phyloP scores from a whole-genome alignment of 1,140 invertebrate genomes.

The Periplaneta americana region DNA sequence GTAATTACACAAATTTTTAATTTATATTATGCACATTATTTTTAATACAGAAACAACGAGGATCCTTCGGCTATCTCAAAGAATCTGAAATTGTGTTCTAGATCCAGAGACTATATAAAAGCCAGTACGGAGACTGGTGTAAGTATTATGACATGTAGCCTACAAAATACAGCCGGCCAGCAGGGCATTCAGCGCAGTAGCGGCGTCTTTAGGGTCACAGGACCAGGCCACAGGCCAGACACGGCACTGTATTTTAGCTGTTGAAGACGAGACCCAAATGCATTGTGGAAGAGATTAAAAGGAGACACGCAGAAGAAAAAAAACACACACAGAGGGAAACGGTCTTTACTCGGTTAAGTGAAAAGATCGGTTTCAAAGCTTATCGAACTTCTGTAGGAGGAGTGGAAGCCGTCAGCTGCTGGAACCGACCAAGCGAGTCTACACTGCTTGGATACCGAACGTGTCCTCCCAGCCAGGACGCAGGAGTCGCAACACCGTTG shows the following conservation, averaged over 20 bases:
- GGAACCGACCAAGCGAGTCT: background rate
- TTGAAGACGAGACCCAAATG: background rate
- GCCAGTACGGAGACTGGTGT: background rate
- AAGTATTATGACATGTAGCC: background rate
- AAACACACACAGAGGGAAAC: background rate
- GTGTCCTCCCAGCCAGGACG: no score
- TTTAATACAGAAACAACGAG: no score
- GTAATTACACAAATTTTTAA: no score
- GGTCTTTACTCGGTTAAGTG: background rate
- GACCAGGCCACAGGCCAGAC: no score
- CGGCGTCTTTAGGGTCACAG: background rate
- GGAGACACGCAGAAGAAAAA: background rate
- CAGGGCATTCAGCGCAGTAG: background rate
- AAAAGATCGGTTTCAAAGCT: background rate
- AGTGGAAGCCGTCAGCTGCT: background rate
- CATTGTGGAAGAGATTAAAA: background rate
- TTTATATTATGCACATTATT: no score
- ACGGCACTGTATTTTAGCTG: background rate
- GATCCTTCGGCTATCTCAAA: no score
- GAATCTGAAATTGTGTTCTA: no score
- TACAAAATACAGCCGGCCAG: background rate
- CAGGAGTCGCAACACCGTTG: no score
- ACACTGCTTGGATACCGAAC: no score
- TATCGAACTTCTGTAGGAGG: background rate
- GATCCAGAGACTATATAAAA: background rate